Conservation (phyloP, 2,888 invertebrate species). For the Agrotis segetum region DNA sequence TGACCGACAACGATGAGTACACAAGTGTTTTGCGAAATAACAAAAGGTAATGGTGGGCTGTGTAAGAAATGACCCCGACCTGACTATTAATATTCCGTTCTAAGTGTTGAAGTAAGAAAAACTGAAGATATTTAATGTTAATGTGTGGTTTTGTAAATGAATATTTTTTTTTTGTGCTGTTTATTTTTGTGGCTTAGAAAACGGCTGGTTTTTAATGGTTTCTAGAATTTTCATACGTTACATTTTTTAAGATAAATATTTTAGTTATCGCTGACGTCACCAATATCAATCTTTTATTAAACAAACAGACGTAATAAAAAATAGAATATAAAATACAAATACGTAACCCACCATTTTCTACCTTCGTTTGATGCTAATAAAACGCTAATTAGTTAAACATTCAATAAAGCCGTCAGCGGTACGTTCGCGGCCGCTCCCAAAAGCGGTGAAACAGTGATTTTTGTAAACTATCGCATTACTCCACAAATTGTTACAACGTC, state of each 20-base stretch:
- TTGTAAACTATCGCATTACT: conserved; percentile 85
- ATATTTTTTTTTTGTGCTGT: conserved; percentile 27
- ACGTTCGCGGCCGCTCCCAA: conserved; percentile 73
- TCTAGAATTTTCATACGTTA: not conserved
- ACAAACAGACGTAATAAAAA: not conserved
- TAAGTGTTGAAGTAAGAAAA: conserved; percentile 54
- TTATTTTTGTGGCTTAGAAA: conserved; percentile 12
- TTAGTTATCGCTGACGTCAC: too few relatives aligned
- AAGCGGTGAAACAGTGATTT: conserved; percentile 75
- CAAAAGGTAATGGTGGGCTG: conserved; percentile 59
- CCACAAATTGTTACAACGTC: conserved; percentile 77
- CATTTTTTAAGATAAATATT: too few relatives aligned
- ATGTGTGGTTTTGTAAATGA: conserved; percentile 26
- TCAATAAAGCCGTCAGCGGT: conserved; percentile 65
- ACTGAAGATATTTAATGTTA: conserved; percentile 16
- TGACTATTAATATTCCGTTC: conserved; percentile 49
- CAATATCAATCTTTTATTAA: not conserved
- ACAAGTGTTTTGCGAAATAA: conserved; percentile 78
- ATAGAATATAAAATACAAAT: not conserved
- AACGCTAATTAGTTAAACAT: conserved; percentile 60
- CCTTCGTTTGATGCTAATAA: conserved; percentile 12
- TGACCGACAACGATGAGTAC: conserved; percentile 74
- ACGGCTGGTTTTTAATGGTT: conserved; percentile 1
- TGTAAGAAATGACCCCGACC: conserved; percentile 74
- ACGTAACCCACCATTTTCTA: not conserved